These are phyloP conservation scores for Pachypsylla venusta DNA, from an alignment of 1,140 invertebrate species.

Conservation along the genomic window DNA sequence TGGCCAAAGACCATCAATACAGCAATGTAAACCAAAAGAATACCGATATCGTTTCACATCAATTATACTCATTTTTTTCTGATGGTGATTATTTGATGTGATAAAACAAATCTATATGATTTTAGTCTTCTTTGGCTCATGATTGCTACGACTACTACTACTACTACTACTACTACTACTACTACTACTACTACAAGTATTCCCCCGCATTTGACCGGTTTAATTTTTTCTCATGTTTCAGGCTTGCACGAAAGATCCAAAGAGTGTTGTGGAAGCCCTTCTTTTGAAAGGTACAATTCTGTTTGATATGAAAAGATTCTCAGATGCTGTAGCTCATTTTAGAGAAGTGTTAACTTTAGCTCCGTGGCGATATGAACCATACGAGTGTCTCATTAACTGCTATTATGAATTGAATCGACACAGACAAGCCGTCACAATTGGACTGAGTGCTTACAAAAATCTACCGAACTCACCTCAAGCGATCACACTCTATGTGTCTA, in stretches of 20 bases:
- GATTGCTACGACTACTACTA: no score
- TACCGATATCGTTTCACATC: no score
- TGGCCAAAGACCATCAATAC: no score
- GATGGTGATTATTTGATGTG: no score
- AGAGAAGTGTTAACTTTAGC: slow-evolving; percentile 38
- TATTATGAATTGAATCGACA: slow-evolving; percentile 47
- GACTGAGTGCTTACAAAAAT: slow-evolving; percentile 49
- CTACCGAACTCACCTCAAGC: slow-evolving; percentile 51
- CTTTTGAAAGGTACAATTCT: slow-evolving; percentile 53
- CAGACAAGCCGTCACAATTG: slow-evolving; percentile 51
- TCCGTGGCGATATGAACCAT: slow-evolving; percentile 21
- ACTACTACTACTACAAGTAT: no score
- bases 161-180: no score
- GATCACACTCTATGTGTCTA: slow-evolving; percentile 50
- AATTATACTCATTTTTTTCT: no score
- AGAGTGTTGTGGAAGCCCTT: slow-evolving; percentile 50
- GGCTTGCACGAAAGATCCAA: slow-evolving; percentile 34
- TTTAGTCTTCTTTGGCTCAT: no score
- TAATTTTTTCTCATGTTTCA: slow-evolving; percentile 29
- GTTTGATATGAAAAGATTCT: slow-evolving; percentile 51
- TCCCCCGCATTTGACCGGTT: no score
- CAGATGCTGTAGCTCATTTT: slow-evolving; percentile 53
- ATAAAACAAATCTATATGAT: no score
- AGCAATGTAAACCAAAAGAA: no score
- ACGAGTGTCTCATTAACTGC: slow-evolving; percentile 55